Evolutionary conservation across 1,140 invertebrate genomes (phyloP).

Genomic region (Telenomus remus): DNA sequence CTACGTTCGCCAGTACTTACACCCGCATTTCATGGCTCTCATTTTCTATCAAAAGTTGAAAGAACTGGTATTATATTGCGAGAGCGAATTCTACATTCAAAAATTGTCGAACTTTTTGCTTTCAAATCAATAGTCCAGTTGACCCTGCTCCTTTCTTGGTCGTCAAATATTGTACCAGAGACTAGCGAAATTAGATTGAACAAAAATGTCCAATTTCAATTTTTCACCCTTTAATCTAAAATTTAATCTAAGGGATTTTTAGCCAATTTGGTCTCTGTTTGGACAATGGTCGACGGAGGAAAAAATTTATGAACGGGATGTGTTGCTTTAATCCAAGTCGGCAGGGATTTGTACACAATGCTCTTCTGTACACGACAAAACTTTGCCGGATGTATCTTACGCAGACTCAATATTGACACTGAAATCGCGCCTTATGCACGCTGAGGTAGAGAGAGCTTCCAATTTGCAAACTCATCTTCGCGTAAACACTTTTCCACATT

Average conservation of each 20-base stretch:
- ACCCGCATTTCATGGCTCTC: constrained; percentile 40
- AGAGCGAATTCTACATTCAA: constrained; percentile 24
- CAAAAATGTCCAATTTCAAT: no score
- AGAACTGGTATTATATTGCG: constrained; percentile 53
- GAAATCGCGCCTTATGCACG: constrained; percentile 62
- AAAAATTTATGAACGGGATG: no score
- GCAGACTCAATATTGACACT: constrained; percentile 69
- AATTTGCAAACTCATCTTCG: constrained; percentile 67
- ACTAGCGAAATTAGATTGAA: no score
- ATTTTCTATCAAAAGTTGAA: constrained; percentile 50
- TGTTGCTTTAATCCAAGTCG: no score
- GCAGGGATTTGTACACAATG: neutral
- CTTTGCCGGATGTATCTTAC: constrained; percentile 63
- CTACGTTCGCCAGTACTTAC: constrained; percentile 1
- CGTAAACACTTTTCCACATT: constrained; percentile 61
- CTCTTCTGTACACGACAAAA: constrained; percentile 55
- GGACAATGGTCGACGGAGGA: no score
- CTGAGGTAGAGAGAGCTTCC: constrained; percentile 63
- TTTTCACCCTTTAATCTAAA: neutral
- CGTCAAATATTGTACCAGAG: no score
- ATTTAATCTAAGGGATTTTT: no score
- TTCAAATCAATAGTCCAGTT: constrained; percentile 35
- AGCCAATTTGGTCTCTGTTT: no score
- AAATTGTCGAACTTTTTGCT: constrained; percentile 54
- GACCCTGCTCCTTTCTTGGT: neutral